Evolutionary conservation across 2,888 invertebrate species (phyloP).

Genomic region (Sympetrum striolatum): DNA sequence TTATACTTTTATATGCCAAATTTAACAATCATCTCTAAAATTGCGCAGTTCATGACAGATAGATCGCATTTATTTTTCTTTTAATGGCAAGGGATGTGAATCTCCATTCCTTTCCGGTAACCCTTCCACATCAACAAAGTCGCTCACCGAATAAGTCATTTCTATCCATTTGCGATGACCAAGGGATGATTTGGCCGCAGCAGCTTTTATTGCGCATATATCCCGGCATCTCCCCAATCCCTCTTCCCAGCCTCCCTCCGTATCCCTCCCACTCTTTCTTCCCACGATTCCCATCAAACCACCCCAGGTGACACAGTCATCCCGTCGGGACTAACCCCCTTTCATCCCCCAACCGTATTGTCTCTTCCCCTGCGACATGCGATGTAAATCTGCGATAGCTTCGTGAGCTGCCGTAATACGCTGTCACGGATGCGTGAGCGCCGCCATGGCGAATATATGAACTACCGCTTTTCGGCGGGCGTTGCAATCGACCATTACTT

Average conservation of each 20-base stretch:
- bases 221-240: background rate
- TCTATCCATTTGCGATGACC: background rate
- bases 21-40: too few species aligned
- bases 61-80: too few species aligned
- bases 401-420: conserved; percentile 40
- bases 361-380: conserved; percentile 16
- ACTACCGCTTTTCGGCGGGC: conserved; percentile 27
- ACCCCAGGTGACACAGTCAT: conserved; percentile 30
- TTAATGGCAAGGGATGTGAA: background rate
- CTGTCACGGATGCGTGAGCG: conserved; percentile 37
- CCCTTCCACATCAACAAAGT: background rate
- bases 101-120: background rate
- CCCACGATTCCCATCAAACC: conserved; percentile 16
- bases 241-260: background rate
- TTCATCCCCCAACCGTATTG: background rate
- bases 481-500: conserved; percentile 26
- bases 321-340: background rate
- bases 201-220: background rate
- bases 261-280: background rate
- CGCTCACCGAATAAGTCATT: background rate
- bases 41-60: too few species aligned
- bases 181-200: background rate
- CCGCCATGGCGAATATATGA: conserved; percentile 36
- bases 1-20: too few species aligned
- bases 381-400: conserved; percentile 42